Conservation (phyloP, 2,888 invertebrate species). For the Galeopsomyia nigrocyanea region DNA sequence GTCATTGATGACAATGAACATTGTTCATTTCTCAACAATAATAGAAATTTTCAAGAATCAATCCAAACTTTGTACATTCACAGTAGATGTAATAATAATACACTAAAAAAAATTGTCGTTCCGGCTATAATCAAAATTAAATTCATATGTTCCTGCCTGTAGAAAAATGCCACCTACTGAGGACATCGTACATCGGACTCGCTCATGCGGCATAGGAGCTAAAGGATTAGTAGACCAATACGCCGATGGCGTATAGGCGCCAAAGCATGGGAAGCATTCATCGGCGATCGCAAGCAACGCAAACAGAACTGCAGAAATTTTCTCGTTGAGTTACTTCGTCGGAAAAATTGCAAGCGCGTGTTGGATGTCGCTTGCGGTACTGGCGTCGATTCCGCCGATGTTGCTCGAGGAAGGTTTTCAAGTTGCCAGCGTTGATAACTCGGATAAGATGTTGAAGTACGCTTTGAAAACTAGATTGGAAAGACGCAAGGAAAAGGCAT, state of each 20-base stretch:
- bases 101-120: too few species aligned
- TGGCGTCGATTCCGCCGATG: constrained; percentile 91
- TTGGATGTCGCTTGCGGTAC: constrained; percentile 92
- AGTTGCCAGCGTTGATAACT: constrained; percentile 89
- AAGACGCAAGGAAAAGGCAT: constrained; percentile 81
- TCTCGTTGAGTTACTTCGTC: constrained; percentile 78
- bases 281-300: constrained; percentile 87
- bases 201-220: constrained; percentile 86
- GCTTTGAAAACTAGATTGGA: constrained; percentile 90
- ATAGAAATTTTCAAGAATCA: too few species aligned
- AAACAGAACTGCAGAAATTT: constrained; percentile 89
- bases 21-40: too few species aligned
- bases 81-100: too few species aligned
- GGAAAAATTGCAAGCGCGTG: constrained; percentile 79
- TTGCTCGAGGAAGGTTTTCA: constrained; percentile 89
- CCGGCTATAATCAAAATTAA: too few species aligned
- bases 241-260: constrained; percentile 93
- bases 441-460: constrained; percentile 93
- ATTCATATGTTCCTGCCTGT: too few species aligned
- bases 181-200: constrained; percentile 80
- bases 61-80: too few species aligned
- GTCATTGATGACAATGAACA: too few species aligned
- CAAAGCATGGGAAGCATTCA: constrained; percentile 91
- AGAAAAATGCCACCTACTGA: too few species aligned
- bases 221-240: constrained; percentile 89